These are phyloP conservation scores for Xanthia togata DNA, from an alignment of 2,888 invertebrate species.

Conservation along the genomic window DNA sequence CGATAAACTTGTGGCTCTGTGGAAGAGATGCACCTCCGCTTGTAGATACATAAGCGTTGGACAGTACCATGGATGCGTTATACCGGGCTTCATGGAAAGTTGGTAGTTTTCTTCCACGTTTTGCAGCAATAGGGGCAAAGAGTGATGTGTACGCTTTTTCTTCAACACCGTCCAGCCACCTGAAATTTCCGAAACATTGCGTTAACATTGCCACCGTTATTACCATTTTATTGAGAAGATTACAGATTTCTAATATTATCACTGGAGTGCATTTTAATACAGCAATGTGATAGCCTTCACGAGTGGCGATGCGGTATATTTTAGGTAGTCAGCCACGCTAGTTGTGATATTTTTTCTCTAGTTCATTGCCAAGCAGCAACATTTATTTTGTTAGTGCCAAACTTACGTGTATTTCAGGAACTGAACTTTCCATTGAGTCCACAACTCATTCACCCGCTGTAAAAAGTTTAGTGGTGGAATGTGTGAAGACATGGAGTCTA, in stretches of 20 bases:
- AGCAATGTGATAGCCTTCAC: background rate
- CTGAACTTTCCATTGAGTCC: slow-evolving; percentile 49
- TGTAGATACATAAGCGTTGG: slow-evolving; percentile 76
- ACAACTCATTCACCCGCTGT: slow-evolving; percentile 72
- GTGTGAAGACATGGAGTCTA: slow-evolving; percentile 61
- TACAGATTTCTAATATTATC: background rate
- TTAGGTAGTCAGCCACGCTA: background rate
- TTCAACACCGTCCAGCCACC: slow-evolving; percentile 24
- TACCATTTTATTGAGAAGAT: background rate
- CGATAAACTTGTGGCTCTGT: slow-evolving; percentile 76
- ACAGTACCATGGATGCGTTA: slow-evolving; percentile 78
- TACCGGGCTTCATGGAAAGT: slow-evolving; percentile 70
- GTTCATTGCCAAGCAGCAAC: background rate
- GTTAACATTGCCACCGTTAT: background rate
- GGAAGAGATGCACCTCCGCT: slow-evolving; percentile 73
- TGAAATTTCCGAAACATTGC: background rate
- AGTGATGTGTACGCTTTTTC: slow-evolving; percentile 53
- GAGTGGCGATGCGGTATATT: too few species aligned
- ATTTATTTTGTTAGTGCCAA: background rate
- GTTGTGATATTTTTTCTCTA: background rate
- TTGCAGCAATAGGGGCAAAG: slow-evolving; percentile 67
- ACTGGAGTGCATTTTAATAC: background rate
- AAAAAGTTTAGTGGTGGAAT: slow-evolving; percentile 74
- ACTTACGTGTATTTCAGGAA: slow-evolving; percentile 62
- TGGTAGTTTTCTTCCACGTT: slow-evolving; percentile 72